These are phyloP conservation scores for Hippopotamus amphibius DNA, from an alignment of 2,113 vertebrate genomes.

Conservation along the genomic window DNA sequence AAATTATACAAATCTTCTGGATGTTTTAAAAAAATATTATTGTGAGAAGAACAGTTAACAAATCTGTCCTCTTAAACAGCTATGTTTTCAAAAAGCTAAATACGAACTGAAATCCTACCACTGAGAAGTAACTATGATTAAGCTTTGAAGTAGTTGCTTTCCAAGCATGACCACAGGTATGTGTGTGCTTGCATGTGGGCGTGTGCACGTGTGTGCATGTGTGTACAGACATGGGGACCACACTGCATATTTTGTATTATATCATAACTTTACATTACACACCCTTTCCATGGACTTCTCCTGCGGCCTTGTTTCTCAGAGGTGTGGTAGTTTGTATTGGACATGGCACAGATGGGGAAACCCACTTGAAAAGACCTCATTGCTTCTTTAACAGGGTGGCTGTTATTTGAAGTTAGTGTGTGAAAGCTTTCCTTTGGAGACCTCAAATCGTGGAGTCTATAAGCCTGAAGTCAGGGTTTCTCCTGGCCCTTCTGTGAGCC, in stretches of 20 bases:
- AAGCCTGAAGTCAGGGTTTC: background rate
- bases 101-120: background rate
- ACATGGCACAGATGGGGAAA: no score
- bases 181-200: rapidly evolving
- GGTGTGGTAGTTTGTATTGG: background rate
- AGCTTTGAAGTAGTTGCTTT: background rate
- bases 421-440: background rate
- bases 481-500: background rate
- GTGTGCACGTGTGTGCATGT: background rate
- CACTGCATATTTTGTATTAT: background rate
- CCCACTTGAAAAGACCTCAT: background rate
- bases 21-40: background rate
- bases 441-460: background rate
- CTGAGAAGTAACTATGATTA: background rate
- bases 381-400: background rate
- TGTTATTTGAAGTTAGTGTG: background rate
- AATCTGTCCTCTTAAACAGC: background rate
- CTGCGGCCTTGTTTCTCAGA: background rate
- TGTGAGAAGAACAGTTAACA: background rate
- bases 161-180: no score
- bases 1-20: background rate
- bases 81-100: background rate
- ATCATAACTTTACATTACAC: rapidly evolving
- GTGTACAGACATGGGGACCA: background rate
- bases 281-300: background rate